Evolutionary conservation across 2,888 invertebrate species (phyloP).

Genomic region (Baccha elongata): DNA sequence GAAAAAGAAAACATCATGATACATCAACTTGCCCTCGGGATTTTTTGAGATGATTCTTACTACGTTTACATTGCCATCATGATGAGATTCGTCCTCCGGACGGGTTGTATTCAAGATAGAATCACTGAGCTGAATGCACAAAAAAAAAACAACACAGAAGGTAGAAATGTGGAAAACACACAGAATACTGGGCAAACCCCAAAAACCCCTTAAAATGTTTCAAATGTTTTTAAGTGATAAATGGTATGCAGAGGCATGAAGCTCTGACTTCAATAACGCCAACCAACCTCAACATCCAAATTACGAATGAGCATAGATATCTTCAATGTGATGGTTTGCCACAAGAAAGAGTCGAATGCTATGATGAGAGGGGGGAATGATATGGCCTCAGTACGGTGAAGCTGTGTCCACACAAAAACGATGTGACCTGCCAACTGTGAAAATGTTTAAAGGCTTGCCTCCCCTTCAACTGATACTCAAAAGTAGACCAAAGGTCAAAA

Average conservation of each 20-base stretch:
- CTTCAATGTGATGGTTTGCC: slow-evolving; percentile 44
- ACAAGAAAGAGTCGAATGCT: slow-evolving; percentile 33
- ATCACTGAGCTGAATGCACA: slow-evolving; percentile 42
- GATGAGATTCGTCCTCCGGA: slow-evolving; percentile 70
- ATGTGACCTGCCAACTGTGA: slow-evolving; percentile 71
- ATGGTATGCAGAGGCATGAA: slow-evolving; percentile 71
- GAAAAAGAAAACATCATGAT: slow-evolving; percentile 72
- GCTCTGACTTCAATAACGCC: slow-evolving; percentile 58
- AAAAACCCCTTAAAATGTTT: slow-evolving; percentile 73
- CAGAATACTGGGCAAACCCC: slow-evolving; percentile 65
- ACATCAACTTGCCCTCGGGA: slow-evolving; percentile 72
- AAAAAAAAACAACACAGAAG: slow-evolving; percentile 12
- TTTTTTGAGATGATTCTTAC: slow-evolving; percentile 70
- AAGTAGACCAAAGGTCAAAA: slow-evolving; percentile 73
- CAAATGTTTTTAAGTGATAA: slow-evolving; percentile 73
- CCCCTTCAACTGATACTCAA: slow-evolving; percentile 62
- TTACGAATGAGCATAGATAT: slow-evolving; percentile 70
- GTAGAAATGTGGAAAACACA: slow-evolving; percentile 47
- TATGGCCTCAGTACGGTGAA: not conserved
- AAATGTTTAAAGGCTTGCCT: slow-evolving; percentile 58
- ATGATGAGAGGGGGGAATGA: not conserved
- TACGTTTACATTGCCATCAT: slow-evolving; percentile 72
- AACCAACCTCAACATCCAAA: slow-evolving; percentile 68
- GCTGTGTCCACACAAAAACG: slow-evolving; percentile 54
- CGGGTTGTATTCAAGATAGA: slow-evolving; percentile 53